Evolutionary conservation across 2,113 vertebrate species (phyloP).

Genomic region (Pseudopipra pipra): DNA sequence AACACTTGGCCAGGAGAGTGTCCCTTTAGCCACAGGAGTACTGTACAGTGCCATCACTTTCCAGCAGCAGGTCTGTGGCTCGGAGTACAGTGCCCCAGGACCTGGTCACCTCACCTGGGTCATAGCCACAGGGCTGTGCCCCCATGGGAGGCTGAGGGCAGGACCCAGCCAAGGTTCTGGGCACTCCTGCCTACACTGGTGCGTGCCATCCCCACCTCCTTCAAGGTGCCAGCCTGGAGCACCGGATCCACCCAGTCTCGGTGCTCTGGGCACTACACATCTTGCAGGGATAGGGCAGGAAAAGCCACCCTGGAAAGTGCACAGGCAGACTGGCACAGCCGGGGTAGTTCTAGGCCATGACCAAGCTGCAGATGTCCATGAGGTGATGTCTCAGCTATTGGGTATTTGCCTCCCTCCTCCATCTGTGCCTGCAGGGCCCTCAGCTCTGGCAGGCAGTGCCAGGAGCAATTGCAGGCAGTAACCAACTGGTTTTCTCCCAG

Average conservation of each 20-base stretch:
- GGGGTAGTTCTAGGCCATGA: rapidly evolving
- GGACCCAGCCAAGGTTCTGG: not conserved
- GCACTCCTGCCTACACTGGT: not conserved
- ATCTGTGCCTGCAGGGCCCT: rapidly evolving
- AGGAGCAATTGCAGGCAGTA: constrained; percentile 58
- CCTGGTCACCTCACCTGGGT: constrained; percentile 69
- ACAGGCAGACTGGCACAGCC: not conserved
- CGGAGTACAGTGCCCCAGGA: not conserved
- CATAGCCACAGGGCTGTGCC: constrained; percentile 63
- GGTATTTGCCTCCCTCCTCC: not conserved
- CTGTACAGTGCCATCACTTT: not conserved
- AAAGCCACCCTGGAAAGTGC: constrained; percentile 67
- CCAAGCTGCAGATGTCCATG: not conserved
- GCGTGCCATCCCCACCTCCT: not conserved
- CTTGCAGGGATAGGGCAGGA: constrained; percentile 73
- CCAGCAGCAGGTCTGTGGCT: constrained; percentile 74
- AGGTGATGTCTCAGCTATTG: not conserved
- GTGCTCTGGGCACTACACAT: constrained; percentile 38
- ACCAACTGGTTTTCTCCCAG: constrained; percentile 76
- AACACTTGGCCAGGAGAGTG: too few relatives aligned
- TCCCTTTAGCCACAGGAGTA: not conserved
- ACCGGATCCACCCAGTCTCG: constrained; percentile 10
- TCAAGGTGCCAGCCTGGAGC: constrained; percentile 73
- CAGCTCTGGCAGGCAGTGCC: constrained; percentile 73
- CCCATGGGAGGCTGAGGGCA: constrained; percentile 1